These are phyloP conservation scores for Drosophila truncata DNA, from an alignment of 1,140 invertebrate genomes.

Conservation along the genomic window DNA sequence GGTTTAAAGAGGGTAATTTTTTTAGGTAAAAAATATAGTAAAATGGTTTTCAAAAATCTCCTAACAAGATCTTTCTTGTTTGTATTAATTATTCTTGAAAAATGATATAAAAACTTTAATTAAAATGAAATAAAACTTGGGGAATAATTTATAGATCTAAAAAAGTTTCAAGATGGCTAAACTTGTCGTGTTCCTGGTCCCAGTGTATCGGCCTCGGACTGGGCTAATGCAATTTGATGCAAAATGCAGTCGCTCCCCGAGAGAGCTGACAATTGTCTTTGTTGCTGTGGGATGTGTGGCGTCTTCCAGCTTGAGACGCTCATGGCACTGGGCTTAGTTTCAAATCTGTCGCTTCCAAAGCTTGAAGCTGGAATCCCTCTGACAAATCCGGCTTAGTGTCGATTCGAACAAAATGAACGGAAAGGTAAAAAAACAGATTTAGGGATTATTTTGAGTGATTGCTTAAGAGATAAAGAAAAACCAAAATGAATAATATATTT, in stretches of 20 bases:
- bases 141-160: too few relatives aligned
- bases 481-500: too few relatives aligned
- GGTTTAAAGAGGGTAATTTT: neutral
- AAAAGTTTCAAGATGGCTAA: too few relatives aligned
- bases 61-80: neutral
- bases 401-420: constrained; percentile 7
- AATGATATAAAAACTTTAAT: too few relatives aligned
- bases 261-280: constrained; percentile 18
- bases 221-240: constrained; percentile 37
- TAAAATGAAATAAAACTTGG: neutral
- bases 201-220: constrained; percentile 16
- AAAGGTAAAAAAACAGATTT: neutral
- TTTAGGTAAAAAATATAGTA: too few relatives aligned
- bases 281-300: constrained; percentile 1
- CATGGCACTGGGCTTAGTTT: constrained; percentile 37
- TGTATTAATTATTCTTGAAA: neutral
- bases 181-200: too few relatives aligned
- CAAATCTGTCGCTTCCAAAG: constrained; percentile 45
- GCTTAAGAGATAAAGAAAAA: neutral
- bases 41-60: neutral
- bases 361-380: neutral
- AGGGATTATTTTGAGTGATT: neutral
- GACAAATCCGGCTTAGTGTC: constrained; percentile 37
- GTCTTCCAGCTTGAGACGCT: constrained; percentile 33
- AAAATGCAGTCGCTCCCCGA: constrained; percentile 21